A percentile compares a stretch with the other conserved stretches of the same genome.
Evolutionary conservation across 2,888 invertebrate genomes (phyloP).

Genomic region (Cheilosia variabilis): DNA sequence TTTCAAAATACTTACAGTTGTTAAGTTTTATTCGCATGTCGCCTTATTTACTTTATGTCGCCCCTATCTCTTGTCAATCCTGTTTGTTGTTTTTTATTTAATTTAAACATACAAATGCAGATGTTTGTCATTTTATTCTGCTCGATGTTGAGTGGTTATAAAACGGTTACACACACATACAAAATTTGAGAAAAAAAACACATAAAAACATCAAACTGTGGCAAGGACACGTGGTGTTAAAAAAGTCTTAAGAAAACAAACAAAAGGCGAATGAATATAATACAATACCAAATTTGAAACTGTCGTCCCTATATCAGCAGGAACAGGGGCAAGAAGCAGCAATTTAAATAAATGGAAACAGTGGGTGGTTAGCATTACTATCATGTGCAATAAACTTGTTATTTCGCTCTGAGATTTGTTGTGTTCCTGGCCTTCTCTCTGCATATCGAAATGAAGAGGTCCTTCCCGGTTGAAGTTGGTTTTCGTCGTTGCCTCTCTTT

Average conservation of each 20-base stretch:
- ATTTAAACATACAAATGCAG: conserved; percentile 53
- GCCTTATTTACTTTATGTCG: conserved; percentile 1
- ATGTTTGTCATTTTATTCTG: conserved; percentile 20
- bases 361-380: conserved; percentile 57
- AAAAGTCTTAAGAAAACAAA: conserved; percentile 11
- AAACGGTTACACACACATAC: conserved; percentile 8
- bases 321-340: conserved; percentile 12
- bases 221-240: conserved; percentile 35
- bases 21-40: too few relatives aligned
- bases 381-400: conserved; percentile 69
- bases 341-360: conserved; percentile 67
- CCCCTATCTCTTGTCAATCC: conserved; percentile 23
- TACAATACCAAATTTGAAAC: conserved; percentile 19
- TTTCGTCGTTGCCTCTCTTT: neutral
- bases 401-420: conserved; percentile 67
- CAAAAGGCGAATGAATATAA: conserved; percentile 3
- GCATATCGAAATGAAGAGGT: conserved; percentile 17
- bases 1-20: too few relatives aligned
- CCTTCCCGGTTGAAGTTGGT: neutral
- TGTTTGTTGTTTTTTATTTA: conserved; percentile 62
- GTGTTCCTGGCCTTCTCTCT: conserved; percentile 27
- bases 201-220: conserved; percentile 21
- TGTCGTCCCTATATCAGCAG: conserved; percentile 7
- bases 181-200: conserved; percentile 2
- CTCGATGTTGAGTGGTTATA: conserved; percentile 21